Evolutionary conservation across 2,797 vertebrate genomes (phyloP).

Genomic region (Pangasius krempfi): DNA sequence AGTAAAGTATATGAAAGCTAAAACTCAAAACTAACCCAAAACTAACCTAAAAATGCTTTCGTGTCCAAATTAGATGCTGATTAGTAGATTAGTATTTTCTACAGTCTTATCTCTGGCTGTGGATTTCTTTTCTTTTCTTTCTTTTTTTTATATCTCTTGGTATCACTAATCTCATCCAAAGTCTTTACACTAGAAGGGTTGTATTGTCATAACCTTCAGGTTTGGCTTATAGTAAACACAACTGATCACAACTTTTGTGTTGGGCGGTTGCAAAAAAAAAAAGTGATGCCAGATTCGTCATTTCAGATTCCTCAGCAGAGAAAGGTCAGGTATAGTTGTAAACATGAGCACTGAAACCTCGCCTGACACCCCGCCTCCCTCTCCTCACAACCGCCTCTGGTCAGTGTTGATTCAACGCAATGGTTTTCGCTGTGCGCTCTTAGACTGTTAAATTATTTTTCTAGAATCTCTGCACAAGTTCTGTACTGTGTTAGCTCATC

Average conservation of each 20-base stretch:
- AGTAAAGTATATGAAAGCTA: not conserved
- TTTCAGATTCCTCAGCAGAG: not conserved
- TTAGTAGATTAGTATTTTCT: not conserved
- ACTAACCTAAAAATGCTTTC: not conserved
- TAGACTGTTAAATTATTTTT: slow-evolving; percentile 75
- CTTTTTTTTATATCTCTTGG: not conserved
- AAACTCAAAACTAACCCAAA: not conserved
- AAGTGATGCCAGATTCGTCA: not conserved
- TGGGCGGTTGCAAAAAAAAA: not conserved
- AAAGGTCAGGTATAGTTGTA: not conserved
- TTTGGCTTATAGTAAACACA: not conserved
- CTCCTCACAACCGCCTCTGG: not conserved
- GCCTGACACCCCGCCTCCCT: not conserved
- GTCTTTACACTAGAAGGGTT: not conserved
- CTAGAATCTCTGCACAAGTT: slow-evolving; percentile 75
- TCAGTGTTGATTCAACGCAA: slow-evolving; percentile 5
- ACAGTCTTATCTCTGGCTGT: not conserved
- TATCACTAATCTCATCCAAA: not conserved
- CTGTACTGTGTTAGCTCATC: slow-evolving; percentile 72
- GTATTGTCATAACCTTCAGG: not conserved
- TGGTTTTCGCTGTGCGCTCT: slow-evolving; percentile 11
- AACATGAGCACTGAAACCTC: not conserved
- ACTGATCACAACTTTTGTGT: not conserved
- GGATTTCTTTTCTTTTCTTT: not conserved
- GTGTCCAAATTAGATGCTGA: not conserved